Evolutionary conservation across 2,797 vertebrate species (phyloP).

Genomic region (Bradypodion pumilum): DNA sequence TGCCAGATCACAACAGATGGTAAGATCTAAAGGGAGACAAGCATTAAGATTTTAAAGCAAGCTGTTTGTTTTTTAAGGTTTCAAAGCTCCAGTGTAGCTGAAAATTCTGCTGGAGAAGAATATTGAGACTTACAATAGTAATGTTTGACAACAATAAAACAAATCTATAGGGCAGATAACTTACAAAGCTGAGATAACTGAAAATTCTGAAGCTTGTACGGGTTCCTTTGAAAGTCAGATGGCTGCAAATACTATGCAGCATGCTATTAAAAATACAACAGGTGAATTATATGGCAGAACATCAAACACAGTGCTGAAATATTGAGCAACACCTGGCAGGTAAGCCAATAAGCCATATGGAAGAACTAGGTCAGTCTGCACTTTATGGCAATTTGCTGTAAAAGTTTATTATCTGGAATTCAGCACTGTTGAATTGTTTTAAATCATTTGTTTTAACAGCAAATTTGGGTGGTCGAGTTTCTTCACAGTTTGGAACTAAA

Average conservation of each 20-base stretch:
- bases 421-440: not conserved
- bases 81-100: conserved; percentile 50
- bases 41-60: conserved; percentile 65
- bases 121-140: conserved; percentile 41
- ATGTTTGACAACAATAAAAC: conserved; percentile 58
- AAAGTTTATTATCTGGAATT: conserved; percentile 6
- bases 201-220: conserved; percentile 26
- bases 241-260: conserved; percentile 11
- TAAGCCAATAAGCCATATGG: conserved; percentile 9
- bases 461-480: not conserved
- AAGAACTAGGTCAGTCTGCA: conserved; percentile 29
- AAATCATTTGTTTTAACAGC: conserved; percentile 4
- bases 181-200: conserved; percentile 28
- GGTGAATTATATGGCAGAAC: conserved; percentile 26
- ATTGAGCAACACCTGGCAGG: conserved; percentile 8
- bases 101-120: conserved; percentile 49
- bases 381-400: conserved; percentile 21
- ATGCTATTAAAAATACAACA: conserved; percentile 18
- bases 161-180: conserved; percentile 47
- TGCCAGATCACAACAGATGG: conserved; percentile 72
- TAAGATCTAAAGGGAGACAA: conserved; percentile 68
- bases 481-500: not conserved
- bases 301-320: not conserved
- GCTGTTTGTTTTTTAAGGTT: conserved; percentile 65
- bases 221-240: conserved; percentile 37